Conservation (phyloP, 2,797 vertebrate species). For the Lemur catta region DNA sequence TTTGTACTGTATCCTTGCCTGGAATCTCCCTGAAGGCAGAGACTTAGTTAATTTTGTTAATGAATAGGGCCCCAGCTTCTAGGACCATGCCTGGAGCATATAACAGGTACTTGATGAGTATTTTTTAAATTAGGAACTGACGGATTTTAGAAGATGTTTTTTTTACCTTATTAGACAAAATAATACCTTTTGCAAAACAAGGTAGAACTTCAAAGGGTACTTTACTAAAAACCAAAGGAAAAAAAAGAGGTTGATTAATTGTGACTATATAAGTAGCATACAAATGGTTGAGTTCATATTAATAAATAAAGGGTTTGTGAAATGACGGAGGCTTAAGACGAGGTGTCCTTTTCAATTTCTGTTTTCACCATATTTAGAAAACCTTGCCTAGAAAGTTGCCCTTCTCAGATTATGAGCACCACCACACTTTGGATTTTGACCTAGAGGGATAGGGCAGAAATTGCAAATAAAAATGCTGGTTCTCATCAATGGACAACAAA, state of each 20-base stretch:
- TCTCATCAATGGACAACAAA: background rate
- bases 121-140: background rate
- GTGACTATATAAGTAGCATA: background rate
- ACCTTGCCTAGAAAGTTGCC: background rate
- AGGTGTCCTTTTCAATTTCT: background rate
- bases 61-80: background rate
- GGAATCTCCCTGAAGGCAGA: background rate
- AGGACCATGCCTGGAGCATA: background rate
- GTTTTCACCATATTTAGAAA: background rate
- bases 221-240: slow-evolving; percentile 16
- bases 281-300: background rate
- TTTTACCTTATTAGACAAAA: background rate
- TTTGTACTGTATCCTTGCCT: background rate
- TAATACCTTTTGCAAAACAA: slow-evolving; percentile 8
- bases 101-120: background rate
- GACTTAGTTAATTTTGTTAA: background rate
- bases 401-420: background rate
- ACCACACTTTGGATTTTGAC: background rate
- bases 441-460: background rate
- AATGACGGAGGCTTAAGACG: background rate
- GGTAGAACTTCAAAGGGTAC: background rate
- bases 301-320: background rate
- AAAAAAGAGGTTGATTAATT: background rate
- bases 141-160: background rate
- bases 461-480: background rate